Evolutionary conservation across 2,888 invertebrate species (phyloP).

Genomic region (Oligia strigilis): DNA sequence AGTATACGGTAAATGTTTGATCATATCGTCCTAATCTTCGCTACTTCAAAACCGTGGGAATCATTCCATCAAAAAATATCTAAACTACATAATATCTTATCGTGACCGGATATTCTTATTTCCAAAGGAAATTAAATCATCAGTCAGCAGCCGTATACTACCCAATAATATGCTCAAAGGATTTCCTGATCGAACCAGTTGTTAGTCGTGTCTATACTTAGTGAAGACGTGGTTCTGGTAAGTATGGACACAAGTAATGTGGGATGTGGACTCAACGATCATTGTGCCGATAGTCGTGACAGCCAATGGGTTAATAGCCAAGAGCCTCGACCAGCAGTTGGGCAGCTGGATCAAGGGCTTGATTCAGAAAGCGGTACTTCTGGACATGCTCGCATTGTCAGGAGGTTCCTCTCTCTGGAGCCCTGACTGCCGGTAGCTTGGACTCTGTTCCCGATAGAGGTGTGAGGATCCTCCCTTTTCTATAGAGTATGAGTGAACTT

Average conservation of each 20-base stretch:
- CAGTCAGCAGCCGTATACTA: background rate
- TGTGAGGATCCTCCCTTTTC: too few species aligned
- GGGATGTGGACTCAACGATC: too few species aligned
- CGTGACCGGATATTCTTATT: conserved; percentile 35
- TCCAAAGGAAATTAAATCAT: conserved; percentile 46
- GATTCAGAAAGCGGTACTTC: too few species aligned
- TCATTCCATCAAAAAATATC: conserved; percentile 9
- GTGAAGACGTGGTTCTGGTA: background rate
- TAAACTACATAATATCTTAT: conserved; percentile 1
- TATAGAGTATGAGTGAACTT: too few species aligned
- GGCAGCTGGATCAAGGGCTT: too few species aligned
- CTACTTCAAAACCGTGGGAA: conserved; percentile 25
- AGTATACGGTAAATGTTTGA: background rate
- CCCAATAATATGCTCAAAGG: conserved; percentile 19
- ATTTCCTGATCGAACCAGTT: conserved; percentile 30
- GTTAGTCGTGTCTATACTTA: conserved; percentile 5
- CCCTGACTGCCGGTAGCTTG: too few species aligned
- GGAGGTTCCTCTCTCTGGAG: too few species aligned
- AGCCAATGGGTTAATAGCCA: too few species aligned
- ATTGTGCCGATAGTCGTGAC: too few species aligned
- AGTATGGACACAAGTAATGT: background rate
- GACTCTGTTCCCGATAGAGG: too few species aligned
- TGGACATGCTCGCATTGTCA: too few species aligned
- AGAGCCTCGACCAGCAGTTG: too few species aligned
- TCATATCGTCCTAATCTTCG: background rate